These are phyloP conservation scores for Sphenopsis melanotis DNA, from an alignment of 2,797 vertebrate genomes.

Conservation along the genomic window DNA sequence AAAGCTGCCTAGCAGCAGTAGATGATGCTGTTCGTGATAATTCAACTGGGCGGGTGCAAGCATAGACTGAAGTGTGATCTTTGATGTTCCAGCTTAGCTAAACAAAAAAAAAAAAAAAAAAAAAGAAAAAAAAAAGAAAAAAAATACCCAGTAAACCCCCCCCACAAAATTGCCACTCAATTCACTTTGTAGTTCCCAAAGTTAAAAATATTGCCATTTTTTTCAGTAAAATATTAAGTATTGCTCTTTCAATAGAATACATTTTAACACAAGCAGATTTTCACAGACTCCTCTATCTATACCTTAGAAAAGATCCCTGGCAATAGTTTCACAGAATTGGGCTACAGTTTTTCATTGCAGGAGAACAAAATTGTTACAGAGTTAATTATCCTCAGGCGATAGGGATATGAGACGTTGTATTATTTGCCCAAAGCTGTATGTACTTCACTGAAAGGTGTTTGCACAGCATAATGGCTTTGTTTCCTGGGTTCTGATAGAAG, in stretches of 20 bases:
- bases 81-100: background rate
- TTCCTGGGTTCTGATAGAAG: background rate
- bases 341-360: background rate
- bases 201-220: background rate
- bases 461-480: background rate
- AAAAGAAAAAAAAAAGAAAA: too few relatives aligned
- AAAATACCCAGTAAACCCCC: fast-evolving
- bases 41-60: background rate
- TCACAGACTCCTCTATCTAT: background rate
- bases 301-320: background rate
- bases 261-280: background rate
- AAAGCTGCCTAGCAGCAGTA: background rate
- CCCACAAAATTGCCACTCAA: background rate
- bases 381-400: background rate
- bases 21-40: background rate
- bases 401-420: background rate
- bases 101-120: background rate
- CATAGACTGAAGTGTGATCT: background rate
- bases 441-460: background rate
- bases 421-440: background rate
- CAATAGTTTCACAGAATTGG: background rate
- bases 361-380: background rate
- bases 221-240: background rate
- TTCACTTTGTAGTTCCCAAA: background rate
- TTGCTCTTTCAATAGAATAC: background rate